Percentiles rank a stretch among this genome's conserved stretches.
phyloP scores from a whole-genome alignment of 2,113 vertebrate species.

The Calidris pugnax region DNA sequence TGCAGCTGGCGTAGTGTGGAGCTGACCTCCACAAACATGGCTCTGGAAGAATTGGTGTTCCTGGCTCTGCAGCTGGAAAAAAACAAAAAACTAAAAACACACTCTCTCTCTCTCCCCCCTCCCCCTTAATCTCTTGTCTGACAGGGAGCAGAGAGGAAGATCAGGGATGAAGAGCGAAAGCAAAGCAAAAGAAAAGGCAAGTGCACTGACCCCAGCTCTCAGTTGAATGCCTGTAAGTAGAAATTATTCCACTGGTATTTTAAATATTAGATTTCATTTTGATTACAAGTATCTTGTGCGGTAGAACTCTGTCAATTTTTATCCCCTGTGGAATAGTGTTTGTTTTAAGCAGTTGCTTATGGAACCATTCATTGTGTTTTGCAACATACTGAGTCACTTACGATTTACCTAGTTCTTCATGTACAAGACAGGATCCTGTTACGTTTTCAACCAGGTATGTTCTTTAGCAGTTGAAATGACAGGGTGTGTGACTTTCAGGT shows the following conservation, averaged over 20 bases:
- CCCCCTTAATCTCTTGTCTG: background rate
- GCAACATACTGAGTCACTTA: background rate
- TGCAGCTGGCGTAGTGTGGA: accelerated
- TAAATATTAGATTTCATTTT: background rate
- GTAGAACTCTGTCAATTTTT: background rate
- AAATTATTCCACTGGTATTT: background rate
- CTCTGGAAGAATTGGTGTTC: background rate
- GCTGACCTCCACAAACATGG: background rate
- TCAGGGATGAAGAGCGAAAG: slow-evolving; percentile 97
- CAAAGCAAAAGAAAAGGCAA: slow-evolving; percentile 98
- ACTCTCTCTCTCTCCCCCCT: background rate
- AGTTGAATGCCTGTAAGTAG: slow-evolving; percentile 83
- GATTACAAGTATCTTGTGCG: background rate
- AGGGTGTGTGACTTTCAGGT: background rate
- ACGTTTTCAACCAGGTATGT: background rate
- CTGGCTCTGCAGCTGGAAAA: background rate
- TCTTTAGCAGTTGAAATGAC: background rate
- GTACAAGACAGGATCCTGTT: background rate
- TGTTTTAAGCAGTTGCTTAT: background rate
- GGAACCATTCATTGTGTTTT: background rate
- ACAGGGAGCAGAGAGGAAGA: slow-evolving; percentile 95
- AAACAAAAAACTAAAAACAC: background rate
- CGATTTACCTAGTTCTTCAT: background rate
- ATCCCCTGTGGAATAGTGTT: background rate
- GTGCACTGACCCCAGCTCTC: slow-evolving; percentile 79